A percentile compares a stretch with the other conserved stretches of the same genome.
phyloP scores from a whole-genome alignment of 2,888 invertebrate species.

The Agrenia bidenticulata region DNA sequence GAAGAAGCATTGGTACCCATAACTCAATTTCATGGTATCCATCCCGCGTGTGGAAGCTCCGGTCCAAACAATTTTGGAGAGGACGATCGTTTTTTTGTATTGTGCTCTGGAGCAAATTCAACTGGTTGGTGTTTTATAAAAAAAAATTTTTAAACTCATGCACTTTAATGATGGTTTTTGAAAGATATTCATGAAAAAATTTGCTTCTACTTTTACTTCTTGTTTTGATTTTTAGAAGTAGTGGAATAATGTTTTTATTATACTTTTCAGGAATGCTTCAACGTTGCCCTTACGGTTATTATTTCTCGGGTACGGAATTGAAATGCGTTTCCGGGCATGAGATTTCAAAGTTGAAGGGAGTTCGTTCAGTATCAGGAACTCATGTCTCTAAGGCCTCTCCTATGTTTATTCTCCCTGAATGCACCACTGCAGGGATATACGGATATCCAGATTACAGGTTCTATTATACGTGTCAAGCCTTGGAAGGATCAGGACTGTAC shows the following conservation, averaged over 20 bases:
- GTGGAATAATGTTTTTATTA: neutral
- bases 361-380: slow-evolving; percentile 12
- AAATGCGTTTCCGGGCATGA: slow-evolving; percentile 30
- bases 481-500: slow-evolving; percentile 20
- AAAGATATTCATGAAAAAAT: too few species aligned
- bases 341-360: neutral
- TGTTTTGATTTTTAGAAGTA: neutral
- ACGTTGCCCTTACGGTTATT: slow-evolving; percentile 44
- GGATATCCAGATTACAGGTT: slow-evolving; percentile 47
- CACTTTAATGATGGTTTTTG: neutral
- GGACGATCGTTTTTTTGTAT: slow-evolving; percentile 41
- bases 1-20: slow-evolving; percentile 9
- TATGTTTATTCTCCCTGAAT: slow-evolving; percentile 40
- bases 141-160: neutral
- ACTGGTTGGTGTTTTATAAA: slow-evolving; percentile 20
- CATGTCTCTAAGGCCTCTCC: slow-evolving; percentile 39
- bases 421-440: slow-evolving; percentile 30
- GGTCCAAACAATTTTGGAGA: slow-evolving; percentile 31
- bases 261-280: slow-evolving; percentile 33
- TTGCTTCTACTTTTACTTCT: neutral
- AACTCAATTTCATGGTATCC: slow-evolving; percentile 28
- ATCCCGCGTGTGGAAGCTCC: slow-evolving; percentile 14
- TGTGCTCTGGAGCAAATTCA: slow-evolving; percentile 20
- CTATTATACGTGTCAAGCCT: slow-evolving; percentile 38
- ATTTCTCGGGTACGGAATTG: slow-evolving; percentile 22